These are phyloP conservation scores for Clarias pachynema DNA, from an alignment of 2,797 vertebrate genomes.

Conservation along the genomic window DNA sequence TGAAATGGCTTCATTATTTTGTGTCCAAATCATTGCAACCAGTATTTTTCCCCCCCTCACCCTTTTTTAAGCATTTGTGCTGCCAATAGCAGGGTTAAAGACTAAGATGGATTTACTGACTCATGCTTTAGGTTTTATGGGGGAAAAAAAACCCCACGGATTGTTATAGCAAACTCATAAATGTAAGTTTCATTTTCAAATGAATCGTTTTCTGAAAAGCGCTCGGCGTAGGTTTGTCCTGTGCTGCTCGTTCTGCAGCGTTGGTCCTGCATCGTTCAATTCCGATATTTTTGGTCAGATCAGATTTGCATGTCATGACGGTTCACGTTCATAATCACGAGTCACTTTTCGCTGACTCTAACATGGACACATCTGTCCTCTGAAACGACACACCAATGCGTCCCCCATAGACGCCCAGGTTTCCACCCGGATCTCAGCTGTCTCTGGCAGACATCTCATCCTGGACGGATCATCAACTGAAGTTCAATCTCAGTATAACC, in stretches of 20 bases:
- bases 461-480: too few relatives aligned
- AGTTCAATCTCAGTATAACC: too few relatives aligned
- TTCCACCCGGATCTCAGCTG: too few relatives aligned
- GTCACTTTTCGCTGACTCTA: too few relatives aligned
- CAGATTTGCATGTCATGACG: too few relatives aligned
- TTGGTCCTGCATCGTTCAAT: too few relatives aligned
- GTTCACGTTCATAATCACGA: too few relatives aligned
- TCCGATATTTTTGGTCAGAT: too few relatives aligned
- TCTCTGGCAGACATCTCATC: too few relatives aligned
- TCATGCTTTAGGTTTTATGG: background rate
- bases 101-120: background rate
- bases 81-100: background rate
- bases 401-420: too few relatives aligned
- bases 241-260: background rate
- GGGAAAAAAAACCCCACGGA: background rate
- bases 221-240: background rate
- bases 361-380: too few relatives aligned
- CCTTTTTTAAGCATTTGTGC: background rate
- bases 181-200: background rate
- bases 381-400: too few relatives aligned
- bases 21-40: background rate
- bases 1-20: constrained; percentile 16
- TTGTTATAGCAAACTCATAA: background rate
- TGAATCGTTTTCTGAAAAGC: background rate
- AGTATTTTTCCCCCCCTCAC: background rate